Conservation (phyloP, 2,113 vertebrate genomes). For the Crocuta crocuta region DNA sequence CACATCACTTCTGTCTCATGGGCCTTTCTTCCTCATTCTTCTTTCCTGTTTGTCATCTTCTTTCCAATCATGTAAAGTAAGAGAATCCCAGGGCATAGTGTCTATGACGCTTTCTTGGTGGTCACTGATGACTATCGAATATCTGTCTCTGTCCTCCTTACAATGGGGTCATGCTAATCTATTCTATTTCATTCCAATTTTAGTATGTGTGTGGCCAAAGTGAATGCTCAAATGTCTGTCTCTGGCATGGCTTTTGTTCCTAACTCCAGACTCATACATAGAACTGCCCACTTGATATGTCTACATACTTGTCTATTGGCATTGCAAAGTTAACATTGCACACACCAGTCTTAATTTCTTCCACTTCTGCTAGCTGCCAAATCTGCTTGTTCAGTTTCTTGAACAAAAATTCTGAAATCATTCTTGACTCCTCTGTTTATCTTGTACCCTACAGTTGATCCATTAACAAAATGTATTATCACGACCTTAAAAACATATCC, state of each 20-base stretch:
- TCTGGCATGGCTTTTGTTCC: not conserved
- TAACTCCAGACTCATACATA: not conserved
- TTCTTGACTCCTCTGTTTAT: not conserved
- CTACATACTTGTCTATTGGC: not conserved
- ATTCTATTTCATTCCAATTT: not conserved
- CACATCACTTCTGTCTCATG: not conserved
- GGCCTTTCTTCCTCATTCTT: not conserved
- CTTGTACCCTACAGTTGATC: not conserved
- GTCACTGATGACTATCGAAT: not conserved
- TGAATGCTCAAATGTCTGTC: not conserved
- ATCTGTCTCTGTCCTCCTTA: too few relatives aligned
- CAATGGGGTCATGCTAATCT: not conserved
- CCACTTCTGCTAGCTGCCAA: not conserved
- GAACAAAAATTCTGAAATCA: not conserved
- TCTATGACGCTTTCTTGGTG: not conserved
- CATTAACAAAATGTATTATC: not conserved
- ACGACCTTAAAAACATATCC: not conserved
- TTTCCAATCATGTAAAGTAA: not conserved
- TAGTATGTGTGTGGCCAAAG: not conserved
- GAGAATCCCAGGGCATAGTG: not conserved
- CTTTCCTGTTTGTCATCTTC: conserved; percentile 5
- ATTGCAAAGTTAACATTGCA: not conserved
- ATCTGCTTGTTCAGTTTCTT: not conserved
- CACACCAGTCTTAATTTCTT: not conserved
- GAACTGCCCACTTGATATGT: not conserved